These are phyloP conservation scores for Meandrina meandrites DNA, from an alignment of 92 coral and sea anemone genomes.

Conservation along the genomic window DNA sequence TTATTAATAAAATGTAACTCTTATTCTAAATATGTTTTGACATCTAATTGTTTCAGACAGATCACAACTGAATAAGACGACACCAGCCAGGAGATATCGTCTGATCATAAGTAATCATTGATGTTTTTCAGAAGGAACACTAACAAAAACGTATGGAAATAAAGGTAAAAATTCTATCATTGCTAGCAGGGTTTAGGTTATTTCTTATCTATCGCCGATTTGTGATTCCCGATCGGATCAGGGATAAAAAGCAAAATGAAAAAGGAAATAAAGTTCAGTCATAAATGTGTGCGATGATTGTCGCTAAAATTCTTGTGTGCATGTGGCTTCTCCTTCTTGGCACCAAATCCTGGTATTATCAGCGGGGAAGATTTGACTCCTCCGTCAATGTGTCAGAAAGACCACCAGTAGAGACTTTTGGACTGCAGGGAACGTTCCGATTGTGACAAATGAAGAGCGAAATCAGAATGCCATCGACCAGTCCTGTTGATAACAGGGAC, in stretches of 20 bases:
- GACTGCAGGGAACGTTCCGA: background rate
- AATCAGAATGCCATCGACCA: constrained; percentile 4
- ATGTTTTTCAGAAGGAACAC: background rate
- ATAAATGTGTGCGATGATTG: background rate
- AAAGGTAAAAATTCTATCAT: background rate
- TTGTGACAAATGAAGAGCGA: background rate
- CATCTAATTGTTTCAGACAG: background rate
- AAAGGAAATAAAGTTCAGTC: background rate
- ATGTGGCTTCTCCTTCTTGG: background rate
- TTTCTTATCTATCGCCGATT: no score
- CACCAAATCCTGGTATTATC: background rate
- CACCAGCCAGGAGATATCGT: background rate
- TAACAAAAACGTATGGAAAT: background rate
- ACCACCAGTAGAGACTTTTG: background rate
- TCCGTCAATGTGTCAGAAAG: background rate
- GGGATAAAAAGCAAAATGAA: background rate
- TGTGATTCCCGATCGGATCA: background rate
- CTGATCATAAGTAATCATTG: background rate
- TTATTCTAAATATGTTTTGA: background rate
- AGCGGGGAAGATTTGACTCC: background rate
- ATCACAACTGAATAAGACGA: background rate
- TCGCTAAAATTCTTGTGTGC: background rate
- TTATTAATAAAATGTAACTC: background rate
- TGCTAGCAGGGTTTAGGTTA: background rate
- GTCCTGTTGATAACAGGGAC: background rate